Conservation (phyloP, 1,140 invertebrate genomes). For the Bombus balteatus region DNA sequence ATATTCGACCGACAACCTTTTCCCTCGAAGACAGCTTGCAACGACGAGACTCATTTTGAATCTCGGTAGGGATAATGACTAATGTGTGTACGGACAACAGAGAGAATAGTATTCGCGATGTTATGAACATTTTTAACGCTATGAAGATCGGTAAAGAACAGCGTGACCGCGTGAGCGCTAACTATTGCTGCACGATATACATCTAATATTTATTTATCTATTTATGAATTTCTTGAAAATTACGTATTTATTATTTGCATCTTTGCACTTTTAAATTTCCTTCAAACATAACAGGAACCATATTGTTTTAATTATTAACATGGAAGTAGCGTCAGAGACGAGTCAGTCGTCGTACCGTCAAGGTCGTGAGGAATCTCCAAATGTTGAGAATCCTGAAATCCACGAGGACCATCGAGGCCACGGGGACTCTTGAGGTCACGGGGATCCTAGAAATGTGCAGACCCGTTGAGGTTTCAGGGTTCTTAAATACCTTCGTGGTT, state of each 20-base stretch:
- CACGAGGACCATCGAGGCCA: not conserved
- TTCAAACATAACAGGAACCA: no score
- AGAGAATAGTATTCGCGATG: no score
- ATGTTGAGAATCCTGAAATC: not conserved
- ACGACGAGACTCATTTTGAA: not conserved
- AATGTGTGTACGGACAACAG: no score
- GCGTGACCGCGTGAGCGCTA: no score
- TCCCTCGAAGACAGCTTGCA: not conserved
- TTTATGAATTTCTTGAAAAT: no score
- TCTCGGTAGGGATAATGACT: not conserved
- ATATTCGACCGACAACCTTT: not conserved
- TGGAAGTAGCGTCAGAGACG: no score
- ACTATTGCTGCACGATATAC: no score
- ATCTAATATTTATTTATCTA: no score
- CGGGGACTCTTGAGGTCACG: not conserved
- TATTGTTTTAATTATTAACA: no score
- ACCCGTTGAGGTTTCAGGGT: not conserved
- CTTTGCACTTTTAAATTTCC: not conserved
- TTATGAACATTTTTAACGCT: no score
- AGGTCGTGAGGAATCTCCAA: not conserved
- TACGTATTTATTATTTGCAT: no score
- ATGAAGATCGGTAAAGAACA: no score
- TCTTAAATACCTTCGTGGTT: not conserved
- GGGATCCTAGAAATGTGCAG: not conserved
- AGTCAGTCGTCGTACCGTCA: not conserved